A percentile compares a stretch with the other conserved stretches of the same genome.
Evolutionary conservation across 2,888 invertebrate species (phyloP).

Genomic region (Byasa hedistus): DNA sequence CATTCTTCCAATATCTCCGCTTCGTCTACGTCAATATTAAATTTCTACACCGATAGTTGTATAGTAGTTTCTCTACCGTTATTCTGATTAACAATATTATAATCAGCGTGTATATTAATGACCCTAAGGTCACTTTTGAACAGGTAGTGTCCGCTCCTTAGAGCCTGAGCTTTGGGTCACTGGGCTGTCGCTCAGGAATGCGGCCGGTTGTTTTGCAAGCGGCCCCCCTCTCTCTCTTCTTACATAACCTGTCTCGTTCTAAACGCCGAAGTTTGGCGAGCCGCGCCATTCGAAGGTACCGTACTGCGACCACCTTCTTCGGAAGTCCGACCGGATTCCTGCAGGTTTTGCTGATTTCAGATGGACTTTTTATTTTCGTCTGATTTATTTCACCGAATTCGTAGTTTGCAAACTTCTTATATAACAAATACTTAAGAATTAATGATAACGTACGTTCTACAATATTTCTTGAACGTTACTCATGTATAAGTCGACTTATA

Average conservation of each 20-base stretch:
- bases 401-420: slow-evolving; percentile 25
- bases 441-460: too few relatives aligned
- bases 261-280: slow-evolving; percentile 43
- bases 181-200: slow-evolving; percentile 71
- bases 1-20: too few relatives aligned
- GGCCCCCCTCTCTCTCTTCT: slow-evolving; percentile 47
- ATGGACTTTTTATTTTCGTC: slow-evolving; percentile 33
- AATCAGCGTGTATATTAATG: slow-evolving; percentile 19
- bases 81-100: slow-evolving; percentile 2
- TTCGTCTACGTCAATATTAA: too few relatives aligned
- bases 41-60: too few relatives aligned
- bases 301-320: slow-evolving; percentile 48
- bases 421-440: not conserved
- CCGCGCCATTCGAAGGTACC: slow-evolving; percentile 34
- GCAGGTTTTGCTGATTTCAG: slow-evolving; percentile 45
- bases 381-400: slow-evolving; percentile 33
- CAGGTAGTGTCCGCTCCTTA: slow-evolving; percentile 35
- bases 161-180: slow-evolving; percentile 66
- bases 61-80: slow-evolving; percentile 13
- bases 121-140: slow-evolving; percentile 32
- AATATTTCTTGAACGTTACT: too few relatives aligned
- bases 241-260: slow-evolving; percentile 40
- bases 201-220: slow-evolving; percentile 70
- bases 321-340: slow-evolving; percentile 60
- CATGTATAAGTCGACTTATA: too few relatives aligned